Base-by-base conservation (phyloP, 2,888 invertebrate genomes). In the Oscheius myriophilus region DNA sequence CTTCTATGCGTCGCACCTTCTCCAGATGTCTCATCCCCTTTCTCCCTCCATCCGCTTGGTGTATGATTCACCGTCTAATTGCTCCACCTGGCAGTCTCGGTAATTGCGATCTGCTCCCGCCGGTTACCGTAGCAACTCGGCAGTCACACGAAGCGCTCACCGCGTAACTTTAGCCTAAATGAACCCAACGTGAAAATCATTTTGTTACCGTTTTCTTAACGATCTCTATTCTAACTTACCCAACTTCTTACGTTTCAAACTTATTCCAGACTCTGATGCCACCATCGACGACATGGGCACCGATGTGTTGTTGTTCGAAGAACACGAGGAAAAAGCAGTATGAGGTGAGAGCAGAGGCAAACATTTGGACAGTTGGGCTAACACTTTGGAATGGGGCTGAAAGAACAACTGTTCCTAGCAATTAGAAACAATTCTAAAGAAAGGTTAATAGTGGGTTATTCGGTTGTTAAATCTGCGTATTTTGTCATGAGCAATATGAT, bases 241-340 rank as follows among this genome's bases (percentile, higher is more conserved):
- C n/a, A n/a, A n/a, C n/a, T n/a, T n/a, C n/a, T n/a, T n/a, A n/a
- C n/a, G n/a, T n/a, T n/a, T n/a, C n/a, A n/a, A n/a, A n/a, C n/a
- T n/a, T n/a, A n/a, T n/a, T n/a, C n/a, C n/a, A 2, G 16, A 25
- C 14, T 11, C n/a, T n/a, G 33, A 61, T 61, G 61, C 61, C 61
- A 9, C 61, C 61, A 6, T 61, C 61, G 2, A 61, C 61, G 16
- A 49, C 49, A 18, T 61, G 61, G 61, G 49, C 49, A 11, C 61
- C 61, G 3, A 61, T 61, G 46, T 61, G 61, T 49, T 61, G 61
- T 25, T 61, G 61, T 21, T 61, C 61, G 16, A 61, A 61, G 26
- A 61, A 49, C 33, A 49, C 61, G 18, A 46, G 26, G 18, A 61
- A 61, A 39, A 61, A 61, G 26, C 61, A 61, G 46, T 61, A 23